phyloP scores from a whole-genome alignment of 2,113 vertebrate genomes.

The Natator depressus region DNA sequence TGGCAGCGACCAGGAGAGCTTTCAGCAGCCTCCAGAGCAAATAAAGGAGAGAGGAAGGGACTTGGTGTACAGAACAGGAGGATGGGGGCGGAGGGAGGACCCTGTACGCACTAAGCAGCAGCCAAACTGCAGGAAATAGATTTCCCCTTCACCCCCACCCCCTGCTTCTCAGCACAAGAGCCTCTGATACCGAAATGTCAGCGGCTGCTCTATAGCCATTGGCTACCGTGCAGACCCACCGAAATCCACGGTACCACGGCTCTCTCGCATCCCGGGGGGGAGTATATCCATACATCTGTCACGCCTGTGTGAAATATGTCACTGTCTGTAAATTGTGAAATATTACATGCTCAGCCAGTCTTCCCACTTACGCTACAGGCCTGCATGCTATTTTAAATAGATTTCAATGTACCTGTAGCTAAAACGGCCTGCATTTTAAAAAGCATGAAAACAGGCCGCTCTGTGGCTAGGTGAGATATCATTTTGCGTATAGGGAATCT shows the following conservation, averaged over 20 bases:
- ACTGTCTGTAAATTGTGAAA: neutral
- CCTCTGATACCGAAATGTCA: neutral
- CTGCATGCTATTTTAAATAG: neutral
- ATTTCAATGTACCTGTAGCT: neutral
- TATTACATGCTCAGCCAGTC: neutral
- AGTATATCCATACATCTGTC: too few relatives aligned
- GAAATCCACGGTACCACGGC: too few relatives aligned
- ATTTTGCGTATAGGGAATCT: neutral
- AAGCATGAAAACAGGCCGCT: neutral
- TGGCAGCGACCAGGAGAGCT: constrained; percentile 36
- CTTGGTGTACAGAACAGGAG: neutral
- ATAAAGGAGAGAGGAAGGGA: constrained; percentile 62
- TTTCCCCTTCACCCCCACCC: neutral
- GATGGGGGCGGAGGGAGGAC: neutral
- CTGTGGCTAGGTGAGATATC: accelerated
- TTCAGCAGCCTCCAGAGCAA: constrained; percentile 72
- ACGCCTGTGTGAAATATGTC: accelerated
- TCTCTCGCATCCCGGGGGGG: neutral
- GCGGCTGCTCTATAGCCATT: neutral
- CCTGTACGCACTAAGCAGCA: neutral
- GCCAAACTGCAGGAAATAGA: neutral
- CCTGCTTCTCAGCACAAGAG: neutral
- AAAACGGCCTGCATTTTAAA: neutral
- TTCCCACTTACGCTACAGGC: neutral
- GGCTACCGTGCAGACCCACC: neutral